Base-by-base conservation (phyloP, 2,888 invertebrate genomes). In the Drosophila tripunctata region DNA sequence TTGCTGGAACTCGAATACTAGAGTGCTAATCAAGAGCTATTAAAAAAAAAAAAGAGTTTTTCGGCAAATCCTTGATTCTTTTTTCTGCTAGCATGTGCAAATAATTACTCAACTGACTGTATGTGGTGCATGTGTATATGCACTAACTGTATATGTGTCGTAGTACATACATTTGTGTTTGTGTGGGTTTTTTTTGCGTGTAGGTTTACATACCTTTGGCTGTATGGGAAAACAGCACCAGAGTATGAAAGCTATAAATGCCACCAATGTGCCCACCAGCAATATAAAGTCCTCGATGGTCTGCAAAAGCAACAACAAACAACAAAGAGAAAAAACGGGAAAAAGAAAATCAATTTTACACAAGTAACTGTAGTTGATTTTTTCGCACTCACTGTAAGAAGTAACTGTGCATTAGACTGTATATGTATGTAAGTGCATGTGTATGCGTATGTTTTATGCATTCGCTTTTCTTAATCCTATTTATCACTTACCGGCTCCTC, bases 141-240 rank as follows among this genome's bases (percentile, higher is more conserved):
- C 19, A 21, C 30, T 35, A 33, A 8, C 45, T n/a, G n/a, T n/a
- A n/a, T n/a, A n/a, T n/a, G n/a, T n/a, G n/a, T n/a, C n/a, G n/a
- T n/a, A n/a, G 33, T 55, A 30, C 57, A 65, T 65, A 55, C 57
- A 65, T 55, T 45, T 45, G 30, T 54, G 22, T 40, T 35, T 45
- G 36, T 35, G 44, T 40, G 24, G 36, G 58, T 38, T 31, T 38
- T 60, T 36, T 47, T 15, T 47, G 47, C 56, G 52, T 48, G 21
- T 6, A n/a, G 50, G 48, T 21, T 0, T 33, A 68, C 63, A 48
- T 70, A 91, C 92, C 89, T 92, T 92, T 47, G 92, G 92, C 66
- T 92, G 92, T 70, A 93, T 92, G 56, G 94, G 94, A 88, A 94
- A 94, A 87, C 94, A 94, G 87, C 94, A 94, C 94, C 94, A 94